Base-by-base conservation (phyloP, 1,140 invertebrate genomes). In the Laupala kohalensis region DNA sequence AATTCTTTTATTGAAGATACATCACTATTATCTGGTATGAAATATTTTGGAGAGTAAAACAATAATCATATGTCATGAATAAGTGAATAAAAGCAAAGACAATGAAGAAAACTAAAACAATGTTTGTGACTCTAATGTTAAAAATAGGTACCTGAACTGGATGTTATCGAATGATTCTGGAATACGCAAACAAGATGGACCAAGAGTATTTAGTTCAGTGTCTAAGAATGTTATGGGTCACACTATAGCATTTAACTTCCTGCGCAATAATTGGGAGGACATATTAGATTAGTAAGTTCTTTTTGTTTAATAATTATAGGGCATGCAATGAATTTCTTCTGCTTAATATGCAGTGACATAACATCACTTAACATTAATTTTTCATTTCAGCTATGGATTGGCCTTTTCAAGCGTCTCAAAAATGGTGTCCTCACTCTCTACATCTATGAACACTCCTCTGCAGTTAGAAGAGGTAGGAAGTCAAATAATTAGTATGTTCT, bases 111-210 rank as follows among this genome's bases (percentile, higher is more conserved):
- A n/a, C n/a, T n/a, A n/a, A n/a, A n/a, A n/a, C n/a, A n/a, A n/a
- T n/a, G n/a, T n/a, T n/a, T n/a, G n/a, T n/a, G n/a, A n/a, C n/a
- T n/a, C n/a, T n/a, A n/a, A n/a, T n/a, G n/a, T n/a, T n/a, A n/a
- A n/a, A n/a, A n/a, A 12, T 64, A 78, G 79, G 27, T 80, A 79
- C 69, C 69, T 80, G 12, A 72, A 72, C 24, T 76, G 76, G 77
- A 67, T 76, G 25, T 71, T 78, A n/a, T 75, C 74, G 0, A 72
- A 76, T 24, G 73, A 69, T 23, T 77, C 77, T 6, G 76, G 77
- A 30, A 81, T 82, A 37, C 71, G 79, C 15, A 77, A 76, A 63
- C 81, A 82, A 74, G 81, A 82, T 76, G 78, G 77, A 6, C 73
- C 73, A 6, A 73, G 72, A 9, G 79, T 80, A 0, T 77, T 82